These are phyloP conservation scores for Mohoua ochrocephala DNA, from an alignment of 2,113 vertebrate species.

Conservation along the genomic window DNA sequence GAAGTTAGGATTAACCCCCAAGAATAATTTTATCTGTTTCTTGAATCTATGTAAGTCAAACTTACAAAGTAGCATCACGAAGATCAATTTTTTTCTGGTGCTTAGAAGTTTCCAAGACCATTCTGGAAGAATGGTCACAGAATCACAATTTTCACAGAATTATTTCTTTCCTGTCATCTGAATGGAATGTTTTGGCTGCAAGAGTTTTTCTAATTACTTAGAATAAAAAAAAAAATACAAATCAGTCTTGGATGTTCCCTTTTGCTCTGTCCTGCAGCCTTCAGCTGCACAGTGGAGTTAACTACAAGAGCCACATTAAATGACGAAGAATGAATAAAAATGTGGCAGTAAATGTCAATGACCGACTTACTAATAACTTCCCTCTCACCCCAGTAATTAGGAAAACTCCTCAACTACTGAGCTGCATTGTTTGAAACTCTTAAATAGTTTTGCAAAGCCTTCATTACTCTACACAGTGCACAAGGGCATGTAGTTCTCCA, in stretches of 20 bases:
- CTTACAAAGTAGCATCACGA: background rate
- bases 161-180: background rate
- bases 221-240: background rate
- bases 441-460: background rate
- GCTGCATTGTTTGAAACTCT: background rate
- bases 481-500: background rate
- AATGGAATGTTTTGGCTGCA: background rate
- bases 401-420: background rate
- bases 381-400: background rate
- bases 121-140: background rate
- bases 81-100: background rate
- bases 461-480: background rate
- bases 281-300: background rate
- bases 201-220: background rate
- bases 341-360: background rate
- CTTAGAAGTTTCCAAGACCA: background rate
- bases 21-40: background rate
- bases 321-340: background rate
- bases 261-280: background rate
- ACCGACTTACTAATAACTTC: background rate
- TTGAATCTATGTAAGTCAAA: background rate
- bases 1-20: background rate
- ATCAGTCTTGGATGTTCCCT: background rate
- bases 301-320: background rate
- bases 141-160: background rate